Base-by-base conservation (phyloP, 2,113 vertebrate genomes). In the Xyrauchen texanus region DNA sequence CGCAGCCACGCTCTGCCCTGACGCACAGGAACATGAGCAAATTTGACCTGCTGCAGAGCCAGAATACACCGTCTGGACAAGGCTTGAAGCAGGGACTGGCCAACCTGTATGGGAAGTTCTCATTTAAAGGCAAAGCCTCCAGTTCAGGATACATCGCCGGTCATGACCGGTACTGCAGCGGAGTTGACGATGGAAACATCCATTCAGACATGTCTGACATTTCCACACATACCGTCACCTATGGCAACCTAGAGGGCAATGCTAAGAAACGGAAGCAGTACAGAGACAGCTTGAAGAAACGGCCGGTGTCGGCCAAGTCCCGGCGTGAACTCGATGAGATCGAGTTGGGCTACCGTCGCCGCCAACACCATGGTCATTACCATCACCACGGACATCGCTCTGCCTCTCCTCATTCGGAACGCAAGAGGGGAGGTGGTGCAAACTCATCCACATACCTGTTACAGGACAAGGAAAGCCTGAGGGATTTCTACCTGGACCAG, bases 401-500 rank as follows among this genome's bases (percentile, higher is more conserved):
- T 0, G 51, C 85, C 81, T 93, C 93, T 1, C 93, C 93, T 0
- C 88, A 86, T 7, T 11, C 87, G 0, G 91, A 93, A 53, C 90
- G 88, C 34, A 91, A 92, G 77, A 85, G 91, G 77, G 88, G 90
- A 42, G 86, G 86, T n/a, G 86, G 87, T 2, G 87, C 85, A 70
- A 89, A 83, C 2, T 88, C 92, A 0, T 84, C 88, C 79, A 84
- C 90, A 0, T 93, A 91, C 82, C 64, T 93, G 85, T 95, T 96
- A 88, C 92, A 96, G 91, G 97, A 99, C 91, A 99, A 99, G 87
- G 97, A 99, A 70, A 96, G 96, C 42, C 93, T 99, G 5, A 92
- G 97, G 83, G 98, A 99, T 89, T 98, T 99, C 92, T 99, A 99
- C 85, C 91, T 98, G 89, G 98, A 99, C 89, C 98, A 99, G 90